A percentile compares a stretch with the other conserved stretches of the same genome.
phyloP scores from a whole-genome alignment of 2,888 invertebrate genomes.

The Notodonta ziczac region DNA sequence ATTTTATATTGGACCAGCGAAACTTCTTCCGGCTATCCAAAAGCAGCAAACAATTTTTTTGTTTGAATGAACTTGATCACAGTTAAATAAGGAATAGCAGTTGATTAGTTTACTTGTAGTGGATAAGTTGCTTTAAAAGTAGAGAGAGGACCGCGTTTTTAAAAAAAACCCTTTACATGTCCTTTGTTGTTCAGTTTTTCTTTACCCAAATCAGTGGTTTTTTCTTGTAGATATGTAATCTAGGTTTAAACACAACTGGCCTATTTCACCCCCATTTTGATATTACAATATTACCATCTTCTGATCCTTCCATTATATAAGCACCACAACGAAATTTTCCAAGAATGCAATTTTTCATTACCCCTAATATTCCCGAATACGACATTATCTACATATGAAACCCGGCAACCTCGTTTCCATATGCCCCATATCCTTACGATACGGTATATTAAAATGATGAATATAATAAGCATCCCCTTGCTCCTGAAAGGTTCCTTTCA shows the following conservation, averaged over 20 bases:
- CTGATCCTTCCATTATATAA: neutral
- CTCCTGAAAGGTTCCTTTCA: constrained; percentile 23
- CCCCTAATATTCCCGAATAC: constrained; percentile 19
- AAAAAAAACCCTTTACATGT: too few relatives aligned
- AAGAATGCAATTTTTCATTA: constrained; percentile 7
- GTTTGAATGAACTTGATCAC: too few relatives aligned
- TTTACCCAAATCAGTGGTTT: too few relatives aligned
- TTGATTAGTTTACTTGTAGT: too few relatives aligned
- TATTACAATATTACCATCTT: neutral
- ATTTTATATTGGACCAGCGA: neutral
- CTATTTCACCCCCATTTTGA: neutral
- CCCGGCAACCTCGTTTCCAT: constrained; percentile 20
- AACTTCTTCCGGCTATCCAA: neutral
- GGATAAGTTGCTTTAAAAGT: too few relatives aligned
- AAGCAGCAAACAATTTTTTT: too few relatives aligned
- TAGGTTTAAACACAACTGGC: too few relatives aligned
- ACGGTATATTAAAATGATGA: constrained; percentile 37
- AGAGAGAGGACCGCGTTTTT: too few relatives aligned
- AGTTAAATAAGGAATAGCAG: too few relatives aligned
- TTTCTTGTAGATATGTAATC: too few relatives aligned
- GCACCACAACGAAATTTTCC: constrained; percentile 2
- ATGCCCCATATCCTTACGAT: constrained; percentile 21
- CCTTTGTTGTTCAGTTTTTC: too few relatives aligned
- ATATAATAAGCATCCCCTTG: constrained; percentile 35
- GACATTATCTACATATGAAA: constrained; percentile 15